A percentile compares a stretch with the other conserved stretches of the same genome.
Conservation (phyloP, 2,888 invertebrate species). For the Cataglyphis livida region DNA sequence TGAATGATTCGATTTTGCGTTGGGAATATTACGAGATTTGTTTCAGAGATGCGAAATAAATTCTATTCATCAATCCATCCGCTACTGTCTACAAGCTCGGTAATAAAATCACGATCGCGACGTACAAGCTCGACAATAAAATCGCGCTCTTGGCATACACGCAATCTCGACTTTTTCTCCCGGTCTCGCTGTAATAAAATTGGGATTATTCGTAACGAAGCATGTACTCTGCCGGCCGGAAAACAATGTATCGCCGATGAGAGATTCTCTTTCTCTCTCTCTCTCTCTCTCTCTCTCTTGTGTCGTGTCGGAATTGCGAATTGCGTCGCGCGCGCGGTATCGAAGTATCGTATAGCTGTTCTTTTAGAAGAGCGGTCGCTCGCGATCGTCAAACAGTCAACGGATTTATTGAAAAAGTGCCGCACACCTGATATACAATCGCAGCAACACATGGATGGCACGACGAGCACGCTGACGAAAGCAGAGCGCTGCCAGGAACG, state of each 20-base stretch:
- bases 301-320: background rate
- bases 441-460: conserved; percentile 37
- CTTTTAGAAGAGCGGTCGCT: conserved; percentile 17
- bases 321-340: background rate
- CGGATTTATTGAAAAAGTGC: conserved; percentile 48
- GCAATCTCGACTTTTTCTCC: conserved; percentile 24
- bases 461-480: conserved; percentile 32
- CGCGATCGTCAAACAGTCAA: conserved; percentile 34
- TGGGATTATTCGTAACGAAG: conserved; percentile 41
- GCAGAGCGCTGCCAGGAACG: conserved; percentile 42
- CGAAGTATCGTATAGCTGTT: conserved; percentile 11
- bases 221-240: background rate
- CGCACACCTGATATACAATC: conserved; percentile 45
- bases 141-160: background rate
- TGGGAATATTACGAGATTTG: conserved; percentile 3
- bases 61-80: conserved; percentile 7
- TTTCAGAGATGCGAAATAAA: conserved; percentile 1
- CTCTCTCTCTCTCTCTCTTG: background rate
- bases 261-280: background rate
- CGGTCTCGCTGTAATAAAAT: conserved; percentile 16
- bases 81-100: background rate
- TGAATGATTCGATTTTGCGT: background rate
- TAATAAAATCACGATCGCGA: conserved; percentile 13
- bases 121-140: conserved; percentile 1
- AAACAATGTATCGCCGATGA: conserved; percentile 20